Evolutionary conservation across 1,140 invertebrate species (phyloP).

Genomic region (Atta cephalotes): DNA sequence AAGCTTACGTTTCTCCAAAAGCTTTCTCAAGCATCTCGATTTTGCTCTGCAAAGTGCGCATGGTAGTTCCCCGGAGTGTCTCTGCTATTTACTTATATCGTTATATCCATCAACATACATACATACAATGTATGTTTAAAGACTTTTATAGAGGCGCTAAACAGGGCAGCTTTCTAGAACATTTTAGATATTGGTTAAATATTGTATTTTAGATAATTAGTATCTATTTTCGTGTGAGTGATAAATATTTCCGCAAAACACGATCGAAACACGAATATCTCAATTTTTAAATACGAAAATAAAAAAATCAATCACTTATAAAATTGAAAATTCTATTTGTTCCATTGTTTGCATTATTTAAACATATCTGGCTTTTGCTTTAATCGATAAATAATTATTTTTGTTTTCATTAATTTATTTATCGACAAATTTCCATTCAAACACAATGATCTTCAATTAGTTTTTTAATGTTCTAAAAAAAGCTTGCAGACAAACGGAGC

Average conservation of each 20-base stretch:
- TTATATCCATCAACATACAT: not conserved
- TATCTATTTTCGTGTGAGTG: not conserved
- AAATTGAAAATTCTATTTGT: not conserved
- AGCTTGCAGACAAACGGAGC: not conserved
- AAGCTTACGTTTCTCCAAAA: constrained; percentile 49
- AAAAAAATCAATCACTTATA: not conserved
- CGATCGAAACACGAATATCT: not conserved
- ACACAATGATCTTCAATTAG: too few relatives aligned
- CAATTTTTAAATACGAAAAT: not conserved
- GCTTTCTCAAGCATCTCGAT: constrained; percentile 41
- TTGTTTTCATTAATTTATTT: not conserved
- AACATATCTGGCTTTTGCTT: not conserved
- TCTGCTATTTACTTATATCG: not conserved
- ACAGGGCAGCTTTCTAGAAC: not conserved
- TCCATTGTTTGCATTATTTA: not conserved
- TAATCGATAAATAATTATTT: constrained; percentile 4
- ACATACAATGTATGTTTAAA: constrained; percentile 22
- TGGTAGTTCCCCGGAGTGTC: constrained; percentile 22
- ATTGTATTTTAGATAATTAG: constrained; percentile 17
- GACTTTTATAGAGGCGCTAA: too few relatives aligned
- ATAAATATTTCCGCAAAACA: not conserved
- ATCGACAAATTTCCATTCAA: too few relatives aligned
- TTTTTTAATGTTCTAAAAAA: not conserved
- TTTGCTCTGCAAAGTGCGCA: constrained; percentile 8
- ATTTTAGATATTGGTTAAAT: not conserved